Conservation (phyloP, 2,113 vertebrate genomes). For the Pachypanchax playfairii region DNA sequence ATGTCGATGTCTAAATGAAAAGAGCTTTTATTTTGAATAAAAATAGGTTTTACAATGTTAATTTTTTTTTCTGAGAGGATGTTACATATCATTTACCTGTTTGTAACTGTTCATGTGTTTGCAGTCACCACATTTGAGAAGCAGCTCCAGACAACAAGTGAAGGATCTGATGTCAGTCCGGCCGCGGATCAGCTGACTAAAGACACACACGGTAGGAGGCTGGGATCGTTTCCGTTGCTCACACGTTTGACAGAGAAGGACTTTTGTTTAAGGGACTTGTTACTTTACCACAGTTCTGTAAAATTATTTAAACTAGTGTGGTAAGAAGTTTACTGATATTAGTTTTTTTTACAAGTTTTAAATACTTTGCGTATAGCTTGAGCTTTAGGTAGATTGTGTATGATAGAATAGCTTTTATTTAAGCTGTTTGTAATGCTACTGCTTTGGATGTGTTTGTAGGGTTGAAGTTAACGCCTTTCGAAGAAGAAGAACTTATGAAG, state of each 20-base stretch:
- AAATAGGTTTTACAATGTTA: too few species aligned
- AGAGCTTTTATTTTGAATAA: too few species aligned
- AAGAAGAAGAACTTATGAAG: constrained; percentile 75
- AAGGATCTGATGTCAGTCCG: constrained; percentile 61
- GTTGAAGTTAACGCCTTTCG: constrained; percentile 48
- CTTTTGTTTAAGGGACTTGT: constrained; percentile 33
- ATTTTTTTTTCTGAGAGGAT: constrained; percentile 1
- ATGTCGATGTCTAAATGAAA: too few species aligned
- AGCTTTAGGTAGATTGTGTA: too few species aligned
- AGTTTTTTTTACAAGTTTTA: too few species aligned
- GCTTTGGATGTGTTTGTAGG: constrained; percentile 62
- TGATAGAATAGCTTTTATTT: too few species aligned
- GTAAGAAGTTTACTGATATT: too few species aligned
- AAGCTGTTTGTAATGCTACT: too few species aligned
- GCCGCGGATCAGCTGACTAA: constrained; percentile 67
- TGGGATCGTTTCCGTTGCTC: constrained; percentile 24
- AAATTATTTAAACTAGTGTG: background rate
- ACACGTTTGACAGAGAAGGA: constrained; percentile 43
- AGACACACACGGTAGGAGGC: constrained; percentile 68
- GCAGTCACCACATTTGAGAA: constrained; percentile 56
- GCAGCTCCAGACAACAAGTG: constrained; percentile 54
- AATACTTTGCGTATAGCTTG: too few species aligned
- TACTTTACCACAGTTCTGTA: background rate
- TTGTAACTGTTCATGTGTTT: constrained; percentile 32
- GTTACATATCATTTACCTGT: constrained; percentile 8